These are phyloP conservation scores for Progne subis DNA, from an alignment of 2,113 vertebrate genomes.

Conservation along the genomic window DNA sequence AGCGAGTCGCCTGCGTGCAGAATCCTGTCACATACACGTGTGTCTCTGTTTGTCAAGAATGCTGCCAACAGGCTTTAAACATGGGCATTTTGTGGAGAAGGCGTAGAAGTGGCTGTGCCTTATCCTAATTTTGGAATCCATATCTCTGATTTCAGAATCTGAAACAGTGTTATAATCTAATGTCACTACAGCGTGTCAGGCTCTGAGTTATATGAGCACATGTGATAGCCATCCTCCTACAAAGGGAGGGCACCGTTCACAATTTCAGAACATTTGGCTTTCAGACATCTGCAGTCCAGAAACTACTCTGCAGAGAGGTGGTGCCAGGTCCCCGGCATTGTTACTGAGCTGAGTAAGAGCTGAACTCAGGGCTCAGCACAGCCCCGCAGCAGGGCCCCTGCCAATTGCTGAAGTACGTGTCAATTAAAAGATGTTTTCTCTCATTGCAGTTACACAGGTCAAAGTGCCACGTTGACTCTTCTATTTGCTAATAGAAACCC, in stretches of 20 bases:
- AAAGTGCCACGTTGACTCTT: neutral
- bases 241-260: neutral
- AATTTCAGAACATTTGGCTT: neutral
- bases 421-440: neutral
- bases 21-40: neutral
- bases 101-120: neutral
- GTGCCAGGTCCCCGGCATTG: neutral
- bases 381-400: accelerated
- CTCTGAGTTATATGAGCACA: neutral
- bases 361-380: neutral
- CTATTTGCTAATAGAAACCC: neutral
- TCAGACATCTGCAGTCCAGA: neutral
- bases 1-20: accelerated
- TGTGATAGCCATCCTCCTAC: neutral
- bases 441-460: neutral
- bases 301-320: neutral
- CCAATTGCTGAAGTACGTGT: neutral
- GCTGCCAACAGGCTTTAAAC: neutral
- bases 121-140: neutral
- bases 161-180: neutral
- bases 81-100: neutral
- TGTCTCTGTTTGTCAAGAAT: neutral
- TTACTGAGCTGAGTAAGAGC: neutral
- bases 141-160: neutral
- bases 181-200: neutral